phyloP scores from a whole-genome alignment of 2,797 vertebrate genomes.

The Syngnathus acus region DNA sequence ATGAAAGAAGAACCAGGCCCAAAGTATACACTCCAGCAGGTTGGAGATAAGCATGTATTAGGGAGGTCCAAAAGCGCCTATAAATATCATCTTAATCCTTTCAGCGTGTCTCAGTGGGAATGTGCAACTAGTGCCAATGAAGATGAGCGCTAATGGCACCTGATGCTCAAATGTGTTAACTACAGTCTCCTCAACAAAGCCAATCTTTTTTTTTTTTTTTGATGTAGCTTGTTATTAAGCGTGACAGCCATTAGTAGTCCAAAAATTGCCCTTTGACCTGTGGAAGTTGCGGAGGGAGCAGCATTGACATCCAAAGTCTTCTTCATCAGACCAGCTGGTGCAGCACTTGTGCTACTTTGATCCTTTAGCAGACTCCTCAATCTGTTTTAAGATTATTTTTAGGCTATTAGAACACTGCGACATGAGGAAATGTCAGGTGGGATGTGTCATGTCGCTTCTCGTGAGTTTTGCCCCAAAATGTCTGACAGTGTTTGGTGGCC shows the following conservation, averaged over 20 bases:
- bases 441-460: slow-evolving; percentile 44
- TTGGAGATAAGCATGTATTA: not conserved
- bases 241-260: not conserved
- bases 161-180: not conserved
- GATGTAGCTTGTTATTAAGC: not conserved
- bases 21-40: not conserved
- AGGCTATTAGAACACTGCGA: slow-evolving; percentile 39
- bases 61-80: not conserved
- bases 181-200: not conserved
- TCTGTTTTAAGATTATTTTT: slow-evolving; percentile 58
- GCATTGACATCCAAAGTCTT: slow-evolving; percentile 54
- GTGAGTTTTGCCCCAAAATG: slow-evolving; percentile 26
- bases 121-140: not conserved
- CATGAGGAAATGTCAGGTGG: slow-evolving; percentile 30
- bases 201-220: not conserved
- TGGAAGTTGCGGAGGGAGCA: slow-evolving; percentile 26
- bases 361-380: slow-evolving; percentile 55
- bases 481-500: slow-evolving; percentile 18
- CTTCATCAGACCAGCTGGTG: slow-evolving; percentile 59
- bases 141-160: not conserved
- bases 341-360: slow-evolving; percentile 62
- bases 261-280: slow-evolving; percentile 30
- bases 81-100: slow-evolving; percentile 9
- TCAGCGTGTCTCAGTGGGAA: not conserved
- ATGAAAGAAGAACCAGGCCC: slow-evolving; percentile 13